These are phyloP conservation scores for Vanacampus margaritifer DNA, from an alignment of 2,113 vertebrate genomes.

Conservation along the genomic window DNA sequence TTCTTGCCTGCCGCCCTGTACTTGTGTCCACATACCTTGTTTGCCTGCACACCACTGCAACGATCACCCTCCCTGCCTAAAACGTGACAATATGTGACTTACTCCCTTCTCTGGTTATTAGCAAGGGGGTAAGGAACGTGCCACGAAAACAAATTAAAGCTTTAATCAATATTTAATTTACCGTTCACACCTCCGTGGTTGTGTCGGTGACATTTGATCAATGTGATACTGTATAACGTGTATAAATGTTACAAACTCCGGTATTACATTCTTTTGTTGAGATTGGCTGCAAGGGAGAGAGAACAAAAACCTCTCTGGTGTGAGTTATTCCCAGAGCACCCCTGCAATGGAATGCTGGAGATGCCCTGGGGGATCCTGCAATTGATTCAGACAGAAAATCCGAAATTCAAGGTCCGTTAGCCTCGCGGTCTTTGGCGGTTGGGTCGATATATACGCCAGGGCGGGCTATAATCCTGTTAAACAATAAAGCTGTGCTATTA, in stretches of 20 bases:
- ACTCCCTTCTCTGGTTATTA: conserved; percentile 34
- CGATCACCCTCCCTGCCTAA: background rate
- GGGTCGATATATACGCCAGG: conserved; percentile 51
- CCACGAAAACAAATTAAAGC: conserved; percentile 55
- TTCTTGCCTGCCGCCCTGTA: background rate
- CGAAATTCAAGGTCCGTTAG: conserved; percentile 35
- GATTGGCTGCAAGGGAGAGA: conserved; percentile 22
- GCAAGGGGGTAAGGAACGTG: conserved; percentile 41
- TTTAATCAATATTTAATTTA: conserved; percentile 71
- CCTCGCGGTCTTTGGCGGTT: conserved; percentile 20
- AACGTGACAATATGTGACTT: background rate
- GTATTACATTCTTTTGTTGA: conserved; percentile 50
- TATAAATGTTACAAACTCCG: conserved; percentile 31
- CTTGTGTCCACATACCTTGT: background rate
- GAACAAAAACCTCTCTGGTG: conserved; percentile 44
- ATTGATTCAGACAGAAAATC: conserved; percentile 46
- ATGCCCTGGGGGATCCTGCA: conserved; percentile 42
- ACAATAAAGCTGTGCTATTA: conserved; percentile 43
- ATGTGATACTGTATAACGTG: conserved; percentile 42
- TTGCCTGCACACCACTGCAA: background rate
- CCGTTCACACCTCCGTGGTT: conserved; percentile 46
- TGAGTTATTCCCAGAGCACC: conserved; percentile 53
- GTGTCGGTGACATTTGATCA: conserved; percentile 60
- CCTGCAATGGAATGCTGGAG: conserved; percentile 42
- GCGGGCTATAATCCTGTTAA: conserved; percentile 40